Evolutionary conservation across 2,888 invertebrate species (phyloP), one percentile per base, ranked within the genome.

Genomic region (Petrophora chlorosata): DNA sequence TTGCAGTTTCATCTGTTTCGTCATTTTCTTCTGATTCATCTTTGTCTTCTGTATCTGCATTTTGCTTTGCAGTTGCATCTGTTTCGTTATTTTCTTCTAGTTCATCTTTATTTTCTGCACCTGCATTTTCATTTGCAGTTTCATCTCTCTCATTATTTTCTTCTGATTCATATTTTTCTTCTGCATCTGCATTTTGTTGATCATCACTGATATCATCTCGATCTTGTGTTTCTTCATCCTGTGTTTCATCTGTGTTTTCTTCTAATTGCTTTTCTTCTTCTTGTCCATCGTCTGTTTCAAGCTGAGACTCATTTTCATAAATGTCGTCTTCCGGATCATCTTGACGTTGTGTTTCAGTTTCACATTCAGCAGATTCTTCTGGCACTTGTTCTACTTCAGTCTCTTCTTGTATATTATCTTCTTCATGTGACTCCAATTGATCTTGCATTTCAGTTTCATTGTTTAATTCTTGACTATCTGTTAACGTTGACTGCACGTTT

Each of bases 111-210:
- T 19, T n/a, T 19, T 46, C 28, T 9, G 9, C 1, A 3, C 13
- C 25, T 13, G n/a, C 25, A 13, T 35, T 16, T 22, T 29, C 14
- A n/a, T 5, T 23, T 23, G 5, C 23, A n/a, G 5, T 16, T 16
- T 9, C 25, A 16, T 34, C 29, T 10, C 10, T n/a, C 2, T 32
- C 23, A 3, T 12, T 25, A 9, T 39, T 15, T 15, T 23, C 8
- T 5, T 40, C 15, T 32, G 23, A 15, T 36, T 41, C 32, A 1
- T 7, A 2, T 33, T 45, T 29, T n/a, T 26, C 22, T 26, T 15
- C 23, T 16, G 7, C 25, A 16, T 34, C 29, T 10, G 13, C 7
- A 2, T 32, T 29, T 3, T 12, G 25, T 13, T 39, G 15, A 12
- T 23, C 8, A n/a, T 40, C n/a, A n/a, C n/a, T n/a, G n/a, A n/a